phyloP scores from a whole-genome alignment of 2,888 invertebrate species.

The Caenorhabditis sp. region DNA sequence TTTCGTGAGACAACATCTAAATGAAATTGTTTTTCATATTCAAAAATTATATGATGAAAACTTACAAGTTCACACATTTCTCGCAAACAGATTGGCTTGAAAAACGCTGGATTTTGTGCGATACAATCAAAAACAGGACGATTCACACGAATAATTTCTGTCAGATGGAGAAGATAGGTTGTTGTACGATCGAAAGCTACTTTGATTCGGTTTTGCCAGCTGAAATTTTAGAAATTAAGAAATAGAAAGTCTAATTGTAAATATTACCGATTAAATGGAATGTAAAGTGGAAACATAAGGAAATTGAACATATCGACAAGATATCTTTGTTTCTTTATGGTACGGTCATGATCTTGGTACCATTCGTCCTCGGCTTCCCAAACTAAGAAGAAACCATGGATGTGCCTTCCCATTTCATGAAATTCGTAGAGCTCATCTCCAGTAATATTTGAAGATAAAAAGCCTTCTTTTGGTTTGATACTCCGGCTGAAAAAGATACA shows the following conservation, averaged over 20 bases:
- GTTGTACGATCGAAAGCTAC: constrained; percentile 20
- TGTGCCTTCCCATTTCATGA: constrained; percentile 40
- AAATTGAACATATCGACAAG: constrained; percentile 46
- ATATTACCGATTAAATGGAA: constrained; percentile 15
- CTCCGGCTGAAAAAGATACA: constrained; percentile 22
- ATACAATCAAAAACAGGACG: constrained; percentile 27
- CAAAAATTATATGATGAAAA: neutral
- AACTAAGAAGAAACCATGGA: constrained; percentile 50
- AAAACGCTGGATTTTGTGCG: neutral
- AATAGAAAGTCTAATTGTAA: neutral
- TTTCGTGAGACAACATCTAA: neutral
- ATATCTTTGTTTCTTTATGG: constrained; percentile 11
- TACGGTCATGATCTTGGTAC: neutral
- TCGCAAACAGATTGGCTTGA: neutral
- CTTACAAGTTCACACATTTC: constrained; percentile 24
- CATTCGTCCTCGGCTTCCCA: neutral
- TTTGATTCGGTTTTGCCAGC: constrained; percentile 40
- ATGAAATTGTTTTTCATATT: neutral
- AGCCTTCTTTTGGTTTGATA: constrained; percentile 4
- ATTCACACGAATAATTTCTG: constrained; percentile 15
- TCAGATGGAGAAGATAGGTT: constrained; percentile 29
- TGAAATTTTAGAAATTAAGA: neutral
- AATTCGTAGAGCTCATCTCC: constrained; percentile 6
- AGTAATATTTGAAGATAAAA: neutral
- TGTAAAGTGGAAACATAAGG: constrained; percentile 31